A percentile compares a stretch with the other conserved stretches of the same genome.
Evolutionary conservation across 1,140 invertebrate genomes (phyloP).

Genomic region (Cydia strobilella): DNA sequence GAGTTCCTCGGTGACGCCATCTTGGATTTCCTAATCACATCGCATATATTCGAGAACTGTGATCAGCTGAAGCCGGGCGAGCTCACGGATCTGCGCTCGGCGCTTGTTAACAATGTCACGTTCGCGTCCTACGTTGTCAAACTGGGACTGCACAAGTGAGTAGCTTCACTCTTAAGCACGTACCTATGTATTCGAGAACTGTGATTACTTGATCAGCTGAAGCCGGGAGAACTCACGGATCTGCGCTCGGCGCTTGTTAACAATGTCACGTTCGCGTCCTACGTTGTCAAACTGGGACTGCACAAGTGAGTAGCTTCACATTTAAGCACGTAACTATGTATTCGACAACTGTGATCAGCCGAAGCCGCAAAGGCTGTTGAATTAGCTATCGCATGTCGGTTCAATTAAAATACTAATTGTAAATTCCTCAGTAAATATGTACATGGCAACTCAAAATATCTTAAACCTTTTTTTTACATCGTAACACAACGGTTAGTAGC

Average conservation of each 20-base stretch:
- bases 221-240: slow-evolving; percentile 94
- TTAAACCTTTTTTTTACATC: too few relatives aligned
- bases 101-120: slow-evolving; percentile 97
- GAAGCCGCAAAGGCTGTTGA: too few relatives aligned
- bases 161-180: too few relatives aligned
- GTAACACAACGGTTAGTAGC: too few relatives aligned
- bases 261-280: slow-evolving; percentile 95
- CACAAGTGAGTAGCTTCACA: slow-evolving; percentile 80
- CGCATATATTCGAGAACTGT: slow-evolving; percentile 90
- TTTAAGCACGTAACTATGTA: slow-evolving; percentile 62
- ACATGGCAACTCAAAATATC: too few relatives aligned
- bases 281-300: slow-evolving; percentile 91
- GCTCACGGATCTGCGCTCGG: slow-evolving; percentile 94
- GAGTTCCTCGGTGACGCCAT: slow-evolving; percentile 98
- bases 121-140: slow-evolving; percentile 95
- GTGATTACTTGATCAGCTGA: slow-evolving; percentile 82
- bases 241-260: slow-evolving; percentile 96
- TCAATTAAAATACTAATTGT: too few relatives aligned
- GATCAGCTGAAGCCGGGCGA: slow-evolving; percentile 87
- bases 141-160: slow-evolving; percentile 87
- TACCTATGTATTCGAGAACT: slow-evolving; percentile 85
- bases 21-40: slow-evolving; percentile 95
- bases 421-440: too few relatives aligned
- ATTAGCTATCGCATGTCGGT: too few relatives aligned
- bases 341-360: slow-evolving; percentile 87